Conservation (phyloP, 2,113 vertebrate genomes). For the Oryzias curvinotus region DNA sequence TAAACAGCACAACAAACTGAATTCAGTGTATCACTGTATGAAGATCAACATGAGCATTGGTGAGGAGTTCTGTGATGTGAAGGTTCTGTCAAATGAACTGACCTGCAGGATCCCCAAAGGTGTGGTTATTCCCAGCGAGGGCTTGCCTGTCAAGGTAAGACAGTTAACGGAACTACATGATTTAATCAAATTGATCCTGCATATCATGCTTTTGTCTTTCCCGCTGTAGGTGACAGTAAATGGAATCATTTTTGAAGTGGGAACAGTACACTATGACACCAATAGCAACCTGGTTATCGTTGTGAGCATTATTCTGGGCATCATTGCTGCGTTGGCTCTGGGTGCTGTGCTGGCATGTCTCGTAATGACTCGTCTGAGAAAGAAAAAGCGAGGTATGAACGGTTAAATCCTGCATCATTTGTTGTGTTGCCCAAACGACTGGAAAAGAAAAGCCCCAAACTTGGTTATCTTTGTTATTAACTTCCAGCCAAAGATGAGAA, state of each 20-base stretch:
- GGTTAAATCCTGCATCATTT: not conserved
- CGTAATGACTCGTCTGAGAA: slow-evolving; percentile 70
- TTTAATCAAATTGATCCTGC: not conserved
- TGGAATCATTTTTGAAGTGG: slow-evolving; percentile 66
- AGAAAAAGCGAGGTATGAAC: slow-evolving; percentile 78
- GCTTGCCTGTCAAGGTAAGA: slow-evolving; percentile 79
- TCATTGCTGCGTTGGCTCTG: slow-evolving; percentile 70
- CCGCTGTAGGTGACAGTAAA: slow-evolving; percentile 77
- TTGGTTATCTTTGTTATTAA: not conserved
- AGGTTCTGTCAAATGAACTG: slow-evolving; percentile 83
- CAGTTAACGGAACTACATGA: not conserved
- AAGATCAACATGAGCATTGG: slow-evolving; percentile 84
- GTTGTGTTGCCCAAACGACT: not conserved
- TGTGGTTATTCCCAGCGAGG: slow-evolving; percentile 67
- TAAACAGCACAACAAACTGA: slow-evolving; percentile 83
- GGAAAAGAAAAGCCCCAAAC: not conserved
- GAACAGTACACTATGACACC: slow-evolving; percentile 72
- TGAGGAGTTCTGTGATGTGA: slow-evolving; percentile 77
- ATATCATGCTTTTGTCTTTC: not conserved
- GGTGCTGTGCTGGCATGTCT: slow-evolving; percentile 61
- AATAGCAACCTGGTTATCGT: slow-evolving; percentile 46
- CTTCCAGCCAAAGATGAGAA: slow-evolving; percentile 66
- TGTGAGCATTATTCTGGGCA: slow-evolving; percentile 75
- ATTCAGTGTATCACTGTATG: slow-evolving; percentile 79
- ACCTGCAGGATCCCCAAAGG: slow-evolving; percentile 83